A percentile compares a stretch with the other conserved stretches of the same genome.
These are phyloP conservation scores for Lepidurus couesii DNA, from an alignment of 1,140 invertebrate genomes.

Conservation along the genomic window DNA sequence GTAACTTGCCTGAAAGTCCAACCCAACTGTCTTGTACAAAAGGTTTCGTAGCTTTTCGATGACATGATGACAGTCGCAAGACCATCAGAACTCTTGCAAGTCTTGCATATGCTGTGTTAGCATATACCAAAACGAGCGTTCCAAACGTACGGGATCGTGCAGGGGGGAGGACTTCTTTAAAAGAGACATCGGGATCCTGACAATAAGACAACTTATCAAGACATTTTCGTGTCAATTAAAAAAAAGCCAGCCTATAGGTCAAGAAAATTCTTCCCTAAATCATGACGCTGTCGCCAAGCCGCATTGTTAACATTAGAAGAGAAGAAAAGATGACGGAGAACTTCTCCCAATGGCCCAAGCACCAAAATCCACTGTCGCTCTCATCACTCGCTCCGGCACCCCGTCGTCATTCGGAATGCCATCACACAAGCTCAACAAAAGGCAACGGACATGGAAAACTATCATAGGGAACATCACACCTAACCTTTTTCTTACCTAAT, in stretches of 20 bases:
- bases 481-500: background rate
- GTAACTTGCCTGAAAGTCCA: slow-evolving; percentile 1
- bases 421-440: background rate
- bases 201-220: slow-evolving; percentile 11
- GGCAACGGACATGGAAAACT: slow-evolving; percentile 2
- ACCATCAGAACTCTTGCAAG: background rate
- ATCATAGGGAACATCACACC: background rate
- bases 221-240: background rate
- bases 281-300: background rate
- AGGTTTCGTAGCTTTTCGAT: background rate
- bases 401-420: background rate
- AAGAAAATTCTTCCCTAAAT: background rate
- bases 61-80: background rate
- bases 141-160: background rate
- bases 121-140: background rate
- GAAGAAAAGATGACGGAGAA: background rate
- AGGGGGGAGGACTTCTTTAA: background rate
- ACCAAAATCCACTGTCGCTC: background rate
- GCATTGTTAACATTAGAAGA: background rate
- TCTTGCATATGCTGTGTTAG: slow-evolving; percentile 12
- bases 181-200: background rate
- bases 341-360: background rate
- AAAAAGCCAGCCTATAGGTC: background rate
- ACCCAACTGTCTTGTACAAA: background rate
- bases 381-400: slow-evolving; percentile 2